phyloP scores from a whole-genome alignment of 2,888 invertebrate species.

The Sympetrum striolatum region DNA sequence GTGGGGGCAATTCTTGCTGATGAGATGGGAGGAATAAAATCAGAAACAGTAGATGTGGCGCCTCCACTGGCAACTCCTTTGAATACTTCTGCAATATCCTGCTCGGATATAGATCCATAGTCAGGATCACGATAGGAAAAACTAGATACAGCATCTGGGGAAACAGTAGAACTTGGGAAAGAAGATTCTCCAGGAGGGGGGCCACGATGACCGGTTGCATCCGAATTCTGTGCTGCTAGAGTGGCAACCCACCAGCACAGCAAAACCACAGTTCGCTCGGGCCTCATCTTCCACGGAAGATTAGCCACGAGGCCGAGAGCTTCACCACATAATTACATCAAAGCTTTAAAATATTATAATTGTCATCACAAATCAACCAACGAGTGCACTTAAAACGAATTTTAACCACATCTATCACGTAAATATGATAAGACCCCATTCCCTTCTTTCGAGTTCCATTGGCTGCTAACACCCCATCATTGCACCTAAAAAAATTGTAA shows the following conservation, averaged over 20 bases:
- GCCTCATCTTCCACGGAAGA: slow-evolving; percentile 40
- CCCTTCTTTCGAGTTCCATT: slow-evolving; percentile 18
- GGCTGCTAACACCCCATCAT: background rate
- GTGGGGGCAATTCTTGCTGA: slow-evolving; percentile 70
- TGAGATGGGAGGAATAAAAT: slow-evolving; percentile 65
- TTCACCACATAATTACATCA: slow-evolving; percentile 34
- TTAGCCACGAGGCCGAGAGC: slow-evolving; percentile 38
- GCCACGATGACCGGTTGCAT: slow-evolving; percentile 33
- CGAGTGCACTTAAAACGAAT: background rate
- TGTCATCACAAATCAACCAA: slow-evolving; percentile 6
- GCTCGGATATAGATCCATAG: slow-evolving; percentile 62
- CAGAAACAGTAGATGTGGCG: slow-evolving; percentile 68
- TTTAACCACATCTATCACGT: background rate
- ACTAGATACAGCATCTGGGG: slow-evolving; percentile 40
- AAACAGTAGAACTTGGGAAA: background rate
- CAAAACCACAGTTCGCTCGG: slow-evolving; percentile 35
- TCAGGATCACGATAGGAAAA: slow-evolving; percentile 61
- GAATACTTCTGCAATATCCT: slow-evolving; percentile 72
- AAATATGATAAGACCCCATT: slow-evolving; percentile 6
- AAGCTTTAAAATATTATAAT: slow-evolving; percentile 8
- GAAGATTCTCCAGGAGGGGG: background rate
- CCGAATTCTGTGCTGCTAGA: slow-evolving; percentile 30
- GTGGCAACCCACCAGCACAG: slow-evolving; percentile 38
- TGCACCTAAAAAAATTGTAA: background rate
- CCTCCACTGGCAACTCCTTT: slow-evolving; percentile 72